Conservation (phyloP, 2,888 invertebrate genomes). For the Tineola bisselliella region DNA sequence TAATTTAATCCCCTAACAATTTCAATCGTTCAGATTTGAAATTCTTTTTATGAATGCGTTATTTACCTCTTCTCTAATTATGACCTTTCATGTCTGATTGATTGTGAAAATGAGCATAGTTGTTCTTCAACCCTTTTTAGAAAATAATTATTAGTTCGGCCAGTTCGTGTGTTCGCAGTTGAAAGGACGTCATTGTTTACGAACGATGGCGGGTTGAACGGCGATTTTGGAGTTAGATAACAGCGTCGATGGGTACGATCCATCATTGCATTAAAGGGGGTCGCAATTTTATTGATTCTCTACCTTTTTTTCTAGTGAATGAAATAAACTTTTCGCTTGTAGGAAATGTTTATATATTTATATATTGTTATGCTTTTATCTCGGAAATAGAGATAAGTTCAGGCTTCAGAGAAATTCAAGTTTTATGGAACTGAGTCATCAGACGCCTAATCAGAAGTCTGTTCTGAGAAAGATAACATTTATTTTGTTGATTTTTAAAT, state of each 20-base stretch:
- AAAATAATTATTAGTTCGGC: neutral
- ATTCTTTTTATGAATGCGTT: neutral
- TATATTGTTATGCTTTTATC: too few relatives aligned
- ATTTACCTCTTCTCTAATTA: neutral
- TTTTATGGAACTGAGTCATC: too few relatives aligned
- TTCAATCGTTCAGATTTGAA: neutral
- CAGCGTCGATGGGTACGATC: constrained; percentile 32
- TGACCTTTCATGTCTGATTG: neutral
- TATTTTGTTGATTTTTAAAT: neutral
- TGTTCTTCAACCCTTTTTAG: constrained; percentile 3
- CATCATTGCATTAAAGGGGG: constrained; percentile 59
- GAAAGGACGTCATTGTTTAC: constrained; percentile 7
- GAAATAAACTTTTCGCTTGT: neutral
- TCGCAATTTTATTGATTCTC: constrained; percentile 50
- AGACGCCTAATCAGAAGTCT: too few relatives aligned
- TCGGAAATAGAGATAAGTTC: too few relatives aligned
- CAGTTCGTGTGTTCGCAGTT: neutral
- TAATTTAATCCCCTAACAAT: neutral
- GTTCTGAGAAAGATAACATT: neutral
- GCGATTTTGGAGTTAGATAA: constrained; percentile 54
- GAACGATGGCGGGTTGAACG: constrained; percentile 18
- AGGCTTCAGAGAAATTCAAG: too few relatives aligned
- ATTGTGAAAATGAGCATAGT: neutral
- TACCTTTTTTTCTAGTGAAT: constrained; percentile 18
- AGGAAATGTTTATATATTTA: neutral